phyloP scores from a whole-genome alignment of 2,888 invertebrate genomes.

The Watsonalla binaria region DNA sequence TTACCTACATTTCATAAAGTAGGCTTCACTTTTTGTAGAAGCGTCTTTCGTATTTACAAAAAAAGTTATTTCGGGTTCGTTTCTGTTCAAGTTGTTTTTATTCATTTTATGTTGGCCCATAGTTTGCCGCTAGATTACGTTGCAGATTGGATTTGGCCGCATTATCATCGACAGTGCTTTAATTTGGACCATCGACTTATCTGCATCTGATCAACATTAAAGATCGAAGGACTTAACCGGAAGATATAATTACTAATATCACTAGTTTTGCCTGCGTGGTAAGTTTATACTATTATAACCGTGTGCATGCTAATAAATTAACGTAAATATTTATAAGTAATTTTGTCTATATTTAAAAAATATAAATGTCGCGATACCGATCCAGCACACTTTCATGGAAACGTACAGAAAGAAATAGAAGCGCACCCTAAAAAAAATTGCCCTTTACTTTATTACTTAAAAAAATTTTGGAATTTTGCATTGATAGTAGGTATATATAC shows the following conservation, averaged over 20 bases:
- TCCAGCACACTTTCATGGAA: no score
- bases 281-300: no score
- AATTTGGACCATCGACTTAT: background rate
- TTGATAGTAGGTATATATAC: no score
- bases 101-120: conserved; percentile 31
- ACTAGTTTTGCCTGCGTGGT: background rate
- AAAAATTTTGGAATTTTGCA: no score
- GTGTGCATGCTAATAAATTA: no score
- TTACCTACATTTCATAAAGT: conserved; percentile 44
- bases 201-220: background rate
- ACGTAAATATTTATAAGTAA: no score
- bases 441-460: no score
- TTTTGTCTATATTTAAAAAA: no score
- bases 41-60: conserved; percentile 27
- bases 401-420: no score
- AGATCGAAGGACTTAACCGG: background rate
- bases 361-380: no score
- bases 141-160: conserved; percentile 32
- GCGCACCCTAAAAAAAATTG: no score
- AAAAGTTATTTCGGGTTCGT: conserved; percentile 18
- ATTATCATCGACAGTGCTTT: conserved; percentile 7
- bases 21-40: conserved; percentile 40
- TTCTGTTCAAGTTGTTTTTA: conserved; percentile 10
- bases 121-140: conserved; percentile 44
- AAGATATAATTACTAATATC: background rate